phyloP scores from a whole-genome alignment of 2,113 vertebrate species.

The Stomatorhinus ivindoensis region DNA sequence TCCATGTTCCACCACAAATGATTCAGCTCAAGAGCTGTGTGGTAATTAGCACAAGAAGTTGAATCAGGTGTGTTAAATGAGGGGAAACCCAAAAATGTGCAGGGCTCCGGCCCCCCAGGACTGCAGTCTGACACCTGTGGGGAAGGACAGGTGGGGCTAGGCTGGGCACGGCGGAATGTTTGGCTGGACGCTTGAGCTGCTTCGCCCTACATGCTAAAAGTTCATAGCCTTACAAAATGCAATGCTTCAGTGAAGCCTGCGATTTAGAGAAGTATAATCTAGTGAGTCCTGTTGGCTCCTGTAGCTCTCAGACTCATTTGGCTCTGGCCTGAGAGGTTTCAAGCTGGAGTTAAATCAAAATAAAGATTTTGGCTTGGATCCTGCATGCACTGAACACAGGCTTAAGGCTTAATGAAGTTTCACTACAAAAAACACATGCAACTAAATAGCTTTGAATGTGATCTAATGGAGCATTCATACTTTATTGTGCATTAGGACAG shows the following conservation, averaged over 20 bases:
- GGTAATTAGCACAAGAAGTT: too few species aligned
- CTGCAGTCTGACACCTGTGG: too few species aligned
- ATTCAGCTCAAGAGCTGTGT: too few species aligned
- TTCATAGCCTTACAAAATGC: neutral
- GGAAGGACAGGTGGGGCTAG: neutral
- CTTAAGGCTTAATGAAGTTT: slow-evolving; percentile 8
- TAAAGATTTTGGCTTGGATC: neutral
- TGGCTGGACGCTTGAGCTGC: neutral
- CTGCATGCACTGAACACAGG: neutral
- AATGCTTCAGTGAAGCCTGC: neutral
- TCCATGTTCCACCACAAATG: too few species aligned
- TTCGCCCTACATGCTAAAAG: neutral
- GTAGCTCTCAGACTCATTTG: neutral
- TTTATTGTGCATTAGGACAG: slow-evolving; percentile 9
- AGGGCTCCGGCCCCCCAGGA: too few species aligned
- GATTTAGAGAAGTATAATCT: neutral
- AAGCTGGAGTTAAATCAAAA: neutral
- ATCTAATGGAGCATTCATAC: neutral
- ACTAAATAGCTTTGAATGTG: slow-evolving; percentile 16
- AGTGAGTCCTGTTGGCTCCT: neutral
- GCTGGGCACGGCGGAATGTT: neutral
- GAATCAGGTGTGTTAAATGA: too few species aligned
- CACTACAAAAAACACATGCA: neutral
- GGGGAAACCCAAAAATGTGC: too few species aligned
- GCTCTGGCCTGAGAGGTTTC: neutral